These are phyloP conservation scores for Theristus sp. DNA, from an alignment of 2,888 invertebrate species.

Conservation along the genomic window DNA sequence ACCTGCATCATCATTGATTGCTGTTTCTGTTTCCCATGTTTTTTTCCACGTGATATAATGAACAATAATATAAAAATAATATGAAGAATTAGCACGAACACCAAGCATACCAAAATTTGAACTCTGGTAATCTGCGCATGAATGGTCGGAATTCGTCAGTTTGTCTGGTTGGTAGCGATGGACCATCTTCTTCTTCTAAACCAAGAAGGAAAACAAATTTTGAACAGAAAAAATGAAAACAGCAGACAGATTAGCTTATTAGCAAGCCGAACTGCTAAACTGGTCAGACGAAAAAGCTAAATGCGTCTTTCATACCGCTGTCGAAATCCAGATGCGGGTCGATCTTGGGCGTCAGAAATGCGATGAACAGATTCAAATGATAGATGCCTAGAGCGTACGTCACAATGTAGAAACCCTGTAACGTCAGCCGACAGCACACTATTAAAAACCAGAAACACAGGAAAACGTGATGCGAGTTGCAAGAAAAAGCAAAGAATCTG, in stretches of 20 bases:
- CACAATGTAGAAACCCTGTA: constrained; percentile 94
- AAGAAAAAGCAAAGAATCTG: too few species aligned
- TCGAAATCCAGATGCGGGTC: constrained; percentile 81
- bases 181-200: constrained; percentile 41
- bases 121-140: constrained; percentile 84
- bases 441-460: neutral
- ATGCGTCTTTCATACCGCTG: constrained; percentile 62
- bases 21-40: too few species aligned
- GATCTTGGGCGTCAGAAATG: constrained; percentile 97
- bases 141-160: constrained; percentile 98
- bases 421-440: too few species aligned
- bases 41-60: too few species aligned
- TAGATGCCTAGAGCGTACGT: constrained; percentile 98
- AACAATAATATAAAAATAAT: too few species aligned
- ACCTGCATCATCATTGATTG: too few species aligned
- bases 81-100: too few species aligned
- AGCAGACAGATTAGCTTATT: too few species aligned
- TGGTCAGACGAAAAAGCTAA: too few species aligned
- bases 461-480: neutral
- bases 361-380: constrained; percentile 95
- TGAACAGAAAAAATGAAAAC: constrained; percentile 1
- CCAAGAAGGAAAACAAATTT: too few species aligned
- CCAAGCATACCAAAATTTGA: constrained; percentile 69
- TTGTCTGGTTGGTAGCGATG: constrained; percentile 75
- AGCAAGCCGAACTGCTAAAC: too few species aligned